phyloP scores from a whole-genome alignment of 2,113 vertebrate genomes.

The Pterocles burchelli region DNA sequence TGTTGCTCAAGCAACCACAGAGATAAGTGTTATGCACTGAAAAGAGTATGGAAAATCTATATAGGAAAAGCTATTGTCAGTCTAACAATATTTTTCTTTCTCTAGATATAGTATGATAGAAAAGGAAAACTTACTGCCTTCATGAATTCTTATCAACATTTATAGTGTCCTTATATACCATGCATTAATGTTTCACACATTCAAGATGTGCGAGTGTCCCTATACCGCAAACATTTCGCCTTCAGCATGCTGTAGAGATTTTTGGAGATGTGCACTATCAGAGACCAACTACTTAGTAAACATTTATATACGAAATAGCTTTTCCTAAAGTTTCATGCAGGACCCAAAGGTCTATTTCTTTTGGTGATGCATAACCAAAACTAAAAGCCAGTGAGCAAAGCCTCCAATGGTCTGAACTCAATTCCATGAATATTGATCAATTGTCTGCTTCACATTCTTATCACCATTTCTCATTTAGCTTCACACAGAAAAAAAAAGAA shows the following conservation, averaged over 20 bases:
- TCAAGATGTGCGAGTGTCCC: background rate
- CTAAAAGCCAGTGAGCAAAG: background rate
- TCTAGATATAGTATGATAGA: background rate
- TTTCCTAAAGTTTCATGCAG: background rate
- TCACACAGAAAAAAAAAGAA: background rate
- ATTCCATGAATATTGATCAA: background rate
- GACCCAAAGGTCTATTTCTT: background rate
- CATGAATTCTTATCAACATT: background rate
- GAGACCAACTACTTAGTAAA: background rate
- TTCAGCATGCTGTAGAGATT: background rate
- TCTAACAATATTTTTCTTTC: background rate
- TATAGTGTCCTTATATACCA: background rate
- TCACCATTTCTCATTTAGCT: background rate
- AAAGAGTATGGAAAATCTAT: background rate
- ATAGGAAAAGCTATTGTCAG: background rate
- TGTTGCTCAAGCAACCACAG: background rate
- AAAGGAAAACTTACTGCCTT: background rate
- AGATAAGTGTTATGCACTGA: background rate
- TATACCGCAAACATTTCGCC: background rate
- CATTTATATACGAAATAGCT: background rate
- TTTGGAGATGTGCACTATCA: background rate
- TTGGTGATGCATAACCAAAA: background rate
- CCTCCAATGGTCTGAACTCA: background rate
- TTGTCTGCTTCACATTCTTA: background rate
- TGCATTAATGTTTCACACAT: background rate